These are phyloP conservation scores for Sepiola atlantica DNA, from an alignment of 2,888 invertebrate genomes.

Conservation along the genomic window DNA sequence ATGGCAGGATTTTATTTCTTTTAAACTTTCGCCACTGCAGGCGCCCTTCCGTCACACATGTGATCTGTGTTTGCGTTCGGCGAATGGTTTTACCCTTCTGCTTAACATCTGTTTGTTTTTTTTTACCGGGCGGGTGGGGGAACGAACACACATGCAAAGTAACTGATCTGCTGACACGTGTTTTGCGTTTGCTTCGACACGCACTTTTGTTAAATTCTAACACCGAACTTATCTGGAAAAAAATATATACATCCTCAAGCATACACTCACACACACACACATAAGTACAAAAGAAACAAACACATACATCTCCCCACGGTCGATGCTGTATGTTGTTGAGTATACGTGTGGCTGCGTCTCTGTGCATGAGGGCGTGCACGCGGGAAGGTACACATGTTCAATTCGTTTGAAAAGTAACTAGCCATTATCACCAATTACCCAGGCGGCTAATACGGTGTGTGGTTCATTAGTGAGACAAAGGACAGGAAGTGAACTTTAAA, in stretches of 20 bases:
- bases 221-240: background rate
- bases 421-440: background rate
- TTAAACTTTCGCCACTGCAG: background rate
- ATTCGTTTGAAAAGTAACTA: background rate
- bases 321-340: background rate
- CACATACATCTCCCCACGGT: background rate
- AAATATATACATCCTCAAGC: background rate
- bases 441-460: background rate
- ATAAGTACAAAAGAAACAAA: too few relatives aligned
- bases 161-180: background rate
- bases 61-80: background rate
- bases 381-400: background rate
- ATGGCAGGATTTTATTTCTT: background rate
- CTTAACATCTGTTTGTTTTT: background rate
- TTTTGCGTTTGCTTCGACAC: background rate
- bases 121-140: too few relatives aligned
- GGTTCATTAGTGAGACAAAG: background rate
- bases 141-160: background rate
- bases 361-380: background rate
- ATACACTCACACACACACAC: too few relatives aligned
- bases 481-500: background rate
- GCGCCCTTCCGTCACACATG: slow-evolving; percentile 8
- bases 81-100: background rate
- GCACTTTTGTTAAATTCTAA: background rate
- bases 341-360: background rate